phyloP scores from a whole-genome alignment of 2,113 vertebrate species.

The Etheostoma spectabile region DNA sequence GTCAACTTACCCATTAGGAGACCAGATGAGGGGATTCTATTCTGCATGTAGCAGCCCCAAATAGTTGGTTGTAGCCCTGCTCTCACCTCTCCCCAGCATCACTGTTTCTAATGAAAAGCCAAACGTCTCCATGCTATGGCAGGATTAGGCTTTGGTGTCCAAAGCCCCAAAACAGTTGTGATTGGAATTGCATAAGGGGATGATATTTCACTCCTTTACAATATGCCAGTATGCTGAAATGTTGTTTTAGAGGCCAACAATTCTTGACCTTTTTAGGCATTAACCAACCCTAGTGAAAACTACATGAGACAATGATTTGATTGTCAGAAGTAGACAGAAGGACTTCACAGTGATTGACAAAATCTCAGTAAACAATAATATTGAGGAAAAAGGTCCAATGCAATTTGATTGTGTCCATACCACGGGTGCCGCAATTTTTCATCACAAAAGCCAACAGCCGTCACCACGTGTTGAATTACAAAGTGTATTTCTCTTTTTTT shows the following conservation, averaged over 20 bases:
- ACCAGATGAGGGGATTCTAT: background rate
- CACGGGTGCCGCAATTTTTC: background rate
- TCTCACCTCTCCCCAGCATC: constrained; percentile 64
- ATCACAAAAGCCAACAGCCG: background rate
- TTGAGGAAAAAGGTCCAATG: constrained; percentile 21
- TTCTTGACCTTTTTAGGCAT: too few relatives aligned
- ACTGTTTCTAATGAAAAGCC: constrained; percentile 73
- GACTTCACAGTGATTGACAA: constrained; percentile 41
- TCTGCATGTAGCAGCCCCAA: background rate
- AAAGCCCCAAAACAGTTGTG: constrained; percentile 66
- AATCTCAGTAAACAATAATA: constrained; percentile 50
- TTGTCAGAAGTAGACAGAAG: constrained; percentile 15
- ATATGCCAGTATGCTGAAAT: constrained; percentile 65
- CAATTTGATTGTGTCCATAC: constrained; percentile 8
- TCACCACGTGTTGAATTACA: background rate
- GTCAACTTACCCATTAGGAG: constrained; percentile 2
- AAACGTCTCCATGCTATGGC: constrained; percentile 72
- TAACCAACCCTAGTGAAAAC: too few relatives aligned
- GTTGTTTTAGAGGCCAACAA: constrained; percentile 42
- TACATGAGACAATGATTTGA: constrained; percentile 49
- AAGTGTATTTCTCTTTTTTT: constrained; percentile 2
- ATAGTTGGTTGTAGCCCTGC: constrained; percentile 14
- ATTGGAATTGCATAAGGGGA: constrained; percentile 80
- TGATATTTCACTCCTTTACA: constrained; percentile 74
- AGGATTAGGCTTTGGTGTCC: constrained; percentile 78